Percentiles rank a stretch among this genome's conserved stretches.
phyloP scores from a whole-genome alignment of 2,113 vertebrate genomes.

The Sinocyclocheilus anshuiensis region DNA sequence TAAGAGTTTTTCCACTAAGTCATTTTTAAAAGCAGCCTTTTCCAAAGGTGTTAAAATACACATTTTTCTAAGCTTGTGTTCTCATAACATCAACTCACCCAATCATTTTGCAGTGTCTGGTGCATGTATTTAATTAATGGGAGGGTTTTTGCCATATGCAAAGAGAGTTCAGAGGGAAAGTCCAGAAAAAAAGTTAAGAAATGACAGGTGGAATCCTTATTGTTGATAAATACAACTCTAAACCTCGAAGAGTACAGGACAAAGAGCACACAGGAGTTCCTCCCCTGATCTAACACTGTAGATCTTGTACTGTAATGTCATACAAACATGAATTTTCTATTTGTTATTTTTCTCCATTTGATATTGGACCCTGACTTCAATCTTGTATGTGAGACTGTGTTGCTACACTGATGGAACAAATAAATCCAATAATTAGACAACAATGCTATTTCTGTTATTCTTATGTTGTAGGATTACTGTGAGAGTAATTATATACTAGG shows the following conservation, averaged over 20 bases:
- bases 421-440: background rate
- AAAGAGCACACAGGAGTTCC: too few species aligned
- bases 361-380: background rate
- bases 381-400: background rate
- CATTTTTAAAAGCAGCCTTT: constrained; percentile 55
- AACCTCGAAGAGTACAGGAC: background rate
- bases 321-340: background rate
- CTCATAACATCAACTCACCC: background rate
- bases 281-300: background rate
- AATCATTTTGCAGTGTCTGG: background rate
- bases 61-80: background rate
- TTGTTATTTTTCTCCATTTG: background rate
- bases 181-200: background rate
- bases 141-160: background rate
- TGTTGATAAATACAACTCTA: background rate
- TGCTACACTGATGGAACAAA: background rate
- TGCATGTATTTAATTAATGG: background rate
- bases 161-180: background rate
- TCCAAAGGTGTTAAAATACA: constrained; percentile 62
- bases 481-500: background rate
- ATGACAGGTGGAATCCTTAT: background rate
- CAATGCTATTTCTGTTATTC: background rate
- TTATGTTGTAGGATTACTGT: background rate
- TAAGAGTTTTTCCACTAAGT: constrained; percentile 64
- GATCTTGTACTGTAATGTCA: background rate